These are phyloP conservation scores for Drosophila arizonae DNA, from an alignment of 1,140 invertebrate species.

Conservation along the genomic window DNA sequence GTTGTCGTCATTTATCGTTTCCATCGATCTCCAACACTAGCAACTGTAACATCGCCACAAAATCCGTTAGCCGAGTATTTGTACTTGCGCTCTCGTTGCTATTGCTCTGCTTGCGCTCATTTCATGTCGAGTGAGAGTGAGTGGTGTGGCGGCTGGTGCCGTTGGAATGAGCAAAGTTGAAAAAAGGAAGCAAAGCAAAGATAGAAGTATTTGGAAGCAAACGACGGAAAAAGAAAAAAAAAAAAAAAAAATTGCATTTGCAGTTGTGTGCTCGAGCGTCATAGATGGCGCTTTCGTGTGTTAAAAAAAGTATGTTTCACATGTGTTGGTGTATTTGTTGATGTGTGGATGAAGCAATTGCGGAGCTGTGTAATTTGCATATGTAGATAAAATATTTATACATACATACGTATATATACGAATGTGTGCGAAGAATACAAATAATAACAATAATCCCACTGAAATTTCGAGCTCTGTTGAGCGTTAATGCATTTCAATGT, in stretches of 20 bases:
- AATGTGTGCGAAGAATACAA: constrained; percentile 33
- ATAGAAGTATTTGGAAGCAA: constrained; percentile 46
- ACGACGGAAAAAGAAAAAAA: constrained; percentile 25
- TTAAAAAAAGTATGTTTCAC: constrained; percentile 25
- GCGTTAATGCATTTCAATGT: constrained; percentile 5
- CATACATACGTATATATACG: background rate
- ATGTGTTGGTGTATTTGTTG: background rate
- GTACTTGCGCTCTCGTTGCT: constrained; percentile 49
- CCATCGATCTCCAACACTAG: constrained; percentile 75
- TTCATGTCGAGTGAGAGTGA: constrained; percentile 19
- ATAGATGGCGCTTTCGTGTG: constrained; percentile 47
- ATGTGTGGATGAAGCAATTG: constrained; percentile 17
- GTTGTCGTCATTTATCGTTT: constrained; percentile 76
- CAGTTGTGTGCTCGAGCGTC: constrained; percentile 46
- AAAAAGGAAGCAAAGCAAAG: constrained; percentile 38
- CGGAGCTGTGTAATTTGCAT: constrained; percentile 38
- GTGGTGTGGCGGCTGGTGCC: constrained; percentile 28
- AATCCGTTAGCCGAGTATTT: constrained; percentile 64
- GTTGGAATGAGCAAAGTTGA: constrained; percentile 70
- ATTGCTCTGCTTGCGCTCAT: constrained; percentile 23
- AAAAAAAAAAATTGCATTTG: constrained; percentile 60
- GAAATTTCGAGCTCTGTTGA: constrained; percentile 40
- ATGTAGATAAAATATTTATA: constrained; percentile 14
- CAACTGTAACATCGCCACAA: constrained; percentile 67
- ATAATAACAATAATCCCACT: constrained; percentile 62